These are phyloP conservation scores for Echiichthys vipera DNA, from an alignment of 2,797 vertebrate species.

Conservation along the genomic window DNA sequence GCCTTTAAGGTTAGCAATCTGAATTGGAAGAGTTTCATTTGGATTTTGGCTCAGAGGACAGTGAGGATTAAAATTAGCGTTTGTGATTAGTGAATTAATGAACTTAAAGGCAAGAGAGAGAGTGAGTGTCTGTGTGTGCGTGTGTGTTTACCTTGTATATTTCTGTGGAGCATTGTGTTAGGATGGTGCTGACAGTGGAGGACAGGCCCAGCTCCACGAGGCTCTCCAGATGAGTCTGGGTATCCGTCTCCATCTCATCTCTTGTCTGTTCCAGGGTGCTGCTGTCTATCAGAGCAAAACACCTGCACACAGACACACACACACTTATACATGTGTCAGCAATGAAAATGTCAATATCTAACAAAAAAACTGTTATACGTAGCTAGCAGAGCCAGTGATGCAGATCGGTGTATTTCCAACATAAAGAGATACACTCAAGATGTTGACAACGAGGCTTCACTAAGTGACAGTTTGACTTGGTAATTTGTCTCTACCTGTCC, in stretches of 20 bases:
- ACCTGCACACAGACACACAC: conserved; percentile 81
- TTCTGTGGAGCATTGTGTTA: conserved; percentile 95
- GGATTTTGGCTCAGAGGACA: background rate
- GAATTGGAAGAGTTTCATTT: background rate
- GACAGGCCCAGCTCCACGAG: conserved; percentile 95
- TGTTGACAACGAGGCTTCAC: conserved; percentile 51
- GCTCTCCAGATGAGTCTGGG: conserved; percentile 97
- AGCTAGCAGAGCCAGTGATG: conserved; percentile 23
- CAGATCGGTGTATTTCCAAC: conserved; percentile 56
- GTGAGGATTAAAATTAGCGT: too few species aligned
- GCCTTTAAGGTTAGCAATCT: background rate
- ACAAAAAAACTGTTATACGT: conserved; percentile 28
- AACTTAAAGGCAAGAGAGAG: background rate
- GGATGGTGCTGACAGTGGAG: conserved; percentile 96
- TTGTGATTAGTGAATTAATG: conserved; percentile 4
- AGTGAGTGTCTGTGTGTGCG: background rate
- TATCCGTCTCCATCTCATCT: conserved; percentile 97
- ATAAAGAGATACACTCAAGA: conserved; percentile 41
- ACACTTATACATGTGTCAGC: conserved; percentile 40
- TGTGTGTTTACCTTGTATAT: conserved; percentile 90
- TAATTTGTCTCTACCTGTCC: conserved; percentile 89
- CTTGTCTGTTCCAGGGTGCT: conserved; percentile 96
- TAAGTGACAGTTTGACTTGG: conserved; percentile 62
- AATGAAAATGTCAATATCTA: conserved; percentile 49
- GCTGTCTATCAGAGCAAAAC: conserved; percentile 98